Base-by-base conservation (phyloP, 2,888 invertebrate genomes). In the Ptychoptera contaminata region DNA sequence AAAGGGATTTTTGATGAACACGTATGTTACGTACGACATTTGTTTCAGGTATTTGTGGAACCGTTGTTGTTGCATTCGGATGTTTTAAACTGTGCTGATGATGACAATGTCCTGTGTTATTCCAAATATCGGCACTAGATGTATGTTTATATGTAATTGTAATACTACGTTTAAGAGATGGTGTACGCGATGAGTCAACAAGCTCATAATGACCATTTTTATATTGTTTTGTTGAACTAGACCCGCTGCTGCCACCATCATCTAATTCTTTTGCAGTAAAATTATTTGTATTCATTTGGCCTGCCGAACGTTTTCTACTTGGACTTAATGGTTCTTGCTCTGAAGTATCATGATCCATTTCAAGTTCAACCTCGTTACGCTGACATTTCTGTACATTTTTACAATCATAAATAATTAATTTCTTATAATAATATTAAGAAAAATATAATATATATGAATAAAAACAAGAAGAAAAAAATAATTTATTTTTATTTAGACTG, bases 1-100 rank as follows among this genome's bases (percentile, higher is more conserved):
- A 61, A 36, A 65, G 52, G 37, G 63, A 63, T 52, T 65, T 65
- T 43, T 55, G 54, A 49, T 60, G 51, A 30, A 49, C 47, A 40
- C 56, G 54, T 38, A 58, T 60, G 37, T 55, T 54, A 32, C 32
- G 31, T 46, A 50, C 8, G 50, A 47, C 2, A 50, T 48, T 32
- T 11, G n/a, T 32, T 16, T 41, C 40, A 23, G 23, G 23, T 3
- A 7, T n/a, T 47, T 45, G 9, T 42, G 46, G 11, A 50, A 49
- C 7, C 43, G 47, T 40, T 49, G 51, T 36, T 47, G 46, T 11
- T 32, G 42, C n/a, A 12, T 36, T 37, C 46, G n/a, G 15, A 41
- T 12, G 31, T 34, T 41, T 41, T 11, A 41, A 31, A 41, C 40
- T 41, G n/a, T 41, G 40, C 16, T 41, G 46, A n/a, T 47, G 29